phyloP scores from a whole-genome alignment of 2,888 invertebrate genomes.

The Hetaerina titia region DNA sequence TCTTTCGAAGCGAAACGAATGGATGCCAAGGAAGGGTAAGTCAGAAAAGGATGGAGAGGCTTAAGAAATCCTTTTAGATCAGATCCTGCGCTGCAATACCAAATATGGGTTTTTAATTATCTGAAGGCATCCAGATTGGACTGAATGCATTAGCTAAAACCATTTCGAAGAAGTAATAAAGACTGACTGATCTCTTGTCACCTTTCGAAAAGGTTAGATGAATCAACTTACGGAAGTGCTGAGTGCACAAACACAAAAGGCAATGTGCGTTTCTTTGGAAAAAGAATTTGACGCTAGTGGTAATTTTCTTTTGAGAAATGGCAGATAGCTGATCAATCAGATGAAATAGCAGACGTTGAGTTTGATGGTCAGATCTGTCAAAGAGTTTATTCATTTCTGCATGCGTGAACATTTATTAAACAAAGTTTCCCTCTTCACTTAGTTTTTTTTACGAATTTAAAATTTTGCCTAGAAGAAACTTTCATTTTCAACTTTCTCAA shows the following conservation, averaged over 20 bases:
- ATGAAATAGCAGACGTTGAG: too few species aligned
- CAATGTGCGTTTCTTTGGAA: background rate
- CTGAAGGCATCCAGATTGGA: background rate
- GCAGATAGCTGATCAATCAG: background rate
- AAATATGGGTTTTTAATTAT: conserved; percentile 20
- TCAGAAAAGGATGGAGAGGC: background rate
- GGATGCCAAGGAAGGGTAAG: background rate
- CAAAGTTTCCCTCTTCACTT: too few species aligned
- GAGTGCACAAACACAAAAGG: background rate
- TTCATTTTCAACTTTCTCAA: background rate
- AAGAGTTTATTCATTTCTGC: too few species aligned
- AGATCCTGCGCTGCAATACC: background rate
- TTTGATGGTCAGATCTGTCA: too few species aligned
- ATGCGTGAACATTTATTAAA: too few species aligned
- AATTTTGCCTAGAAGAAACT: too few species aligned
- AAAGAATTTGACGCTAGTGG: background rate
- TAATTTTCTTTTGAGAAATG: background rate
- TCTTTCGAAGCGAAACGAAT: background rate
- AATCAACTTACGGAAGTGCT: background rate
- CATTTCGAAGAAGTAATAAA: background rate
- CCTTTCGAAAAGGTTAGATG: background rate
- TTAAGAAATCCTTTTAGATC: background rate
- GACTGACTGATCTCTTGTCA: background rate
- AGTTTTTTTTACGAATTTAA: too few species aligned
- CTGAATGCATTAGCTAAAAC: background rate